Evolutionary conservation across 1,140 invertebrate genomes (phyloP), one percentile per base, ranked within the genome.

Genomic region (Neodiprion lecontei): DNA sequence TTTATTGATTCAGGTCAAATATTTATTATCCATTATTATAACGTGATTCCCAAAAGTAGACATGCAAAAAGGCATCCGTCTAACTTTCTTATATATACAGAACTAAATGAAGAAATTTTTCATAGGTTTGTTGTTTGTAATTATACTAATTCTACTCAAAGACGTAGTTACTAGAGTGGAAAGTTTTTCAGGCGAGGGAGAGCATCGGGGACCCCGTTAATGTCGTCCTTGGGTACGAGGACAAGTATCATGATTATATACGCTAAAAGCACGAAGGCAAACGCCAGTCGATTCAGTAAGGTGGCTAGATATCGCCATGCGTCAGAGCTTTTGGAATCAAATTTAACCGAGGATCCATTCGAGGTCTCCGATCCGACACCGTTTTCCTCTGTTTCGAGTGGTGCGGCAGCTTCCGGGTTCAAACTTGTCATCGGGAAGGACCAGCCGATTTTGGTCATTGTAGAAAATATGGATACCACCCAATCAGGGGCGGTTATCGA

Each of bases 391-490:
- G 65, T 28, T 48, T 83, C 79, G 7, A 88, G 76, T 28, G 74
- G 75, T 7, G 83, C 80, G 0, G 82, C 82, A 17, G 67, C 77
- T 69, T 85, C 82, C 5, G 83, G 82, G 71, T 88, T 84, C 12
- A 85, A 75, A 10, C 83, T 80, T 67, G 74, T 84, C 3, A 85
- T 1, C 14, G 84, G 68, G 10, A 88, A 75, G 49, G 84, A 23
- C 65, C 83, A 79, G 1, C 85, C 85, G 7, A 78, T 12, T 80
- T 75, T 82, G 53, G 80, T 87, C 5, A 86, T 70, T 14, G 82
- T 69, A 7, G 75, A 77, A 0, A 77, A 79, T 1, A 2, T 7
- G 8, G 70, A 69, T 7, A 74, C 61, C 2, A 86, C 69, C 82
- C 83, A 85, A 2, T 47, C 10, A 0, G 84, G 80, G 12, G 81